Evolutionary conservation across 2,797 vertebrate species (phyloP).

Genomic region (Varecia variegata): DNA sequence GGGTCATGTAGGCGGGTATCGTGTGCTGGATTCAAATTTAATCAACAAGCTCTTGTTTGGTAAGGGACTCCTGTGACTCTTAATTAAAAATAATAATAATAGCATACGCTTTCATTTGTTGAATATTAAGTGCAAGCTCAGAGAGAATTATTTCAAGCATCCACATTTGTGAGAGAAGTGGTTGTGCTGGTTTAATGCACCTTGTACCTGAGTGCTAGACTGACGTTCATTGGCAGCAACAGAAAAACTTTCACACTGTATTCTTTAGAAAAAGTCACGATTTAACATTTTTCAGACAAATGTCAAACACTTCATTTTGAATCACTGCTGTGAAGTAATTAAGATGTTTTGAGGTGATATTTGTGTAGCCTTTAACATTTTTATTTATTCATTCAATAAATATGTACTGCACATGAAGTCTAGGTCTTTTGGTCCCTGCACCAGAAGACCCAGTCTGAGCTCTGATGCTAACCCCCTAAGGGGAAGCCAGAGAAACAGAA

Average conservation of each 20-base stretch:
- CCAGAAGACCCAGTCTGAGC: rapidly evolving
- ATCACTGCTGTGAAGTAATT: neutral
- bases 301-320: neutral
- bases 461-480: rapidly evolving
- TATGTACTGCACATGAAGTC: neutral
- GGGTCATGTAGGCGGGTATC: rapidly evolving
- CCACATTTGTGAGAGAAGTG: neutral
- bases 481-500: rapidly evolving
- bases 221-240: neutral
- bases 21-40: neutral
- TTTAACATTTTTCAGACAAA: neutral
- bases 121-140: neutral
- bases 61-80: neutral
- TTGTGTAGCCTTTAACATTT: neutral
- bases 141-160: neutral
- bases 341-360: neutral
- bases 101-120: neutral
- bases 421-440: rapidly evolving
- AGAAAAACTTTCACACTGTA: no score
- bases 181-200: neutral
- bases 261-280: neutral
- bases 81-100: neutral
- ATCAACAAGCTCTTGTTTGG: neutral
- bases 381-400: neutral
- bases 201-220: no score